Evolutionary conservation across 2,797 vertebrate species (phyloP).

Genomic region (Odontamblyopus lacepedii): DNA sequence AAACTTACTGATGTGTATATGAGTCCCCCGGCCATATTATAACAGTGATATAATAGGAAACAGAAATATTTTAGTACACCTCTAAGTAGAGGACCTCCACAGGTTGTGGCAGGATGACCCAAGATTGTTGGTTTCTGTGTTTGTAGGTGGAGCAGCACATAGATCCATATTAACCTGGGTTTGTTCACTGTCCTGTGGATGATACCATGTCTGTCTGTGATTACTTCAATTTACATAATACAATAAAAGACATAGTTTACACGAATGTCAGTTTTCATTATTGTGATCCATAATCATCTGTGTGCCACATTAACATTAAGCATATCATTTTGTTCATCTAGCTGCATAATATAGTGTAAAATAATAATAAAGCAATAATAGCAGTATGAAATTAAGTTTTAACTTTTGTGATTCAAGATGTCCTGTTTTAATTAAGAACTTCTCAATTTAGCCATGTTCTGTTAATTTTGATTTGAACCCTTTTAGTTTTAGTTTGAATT

Average conservation of each 20-base stretch:
- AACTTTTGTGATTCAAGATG: no score
- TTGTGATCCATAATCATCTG: background rate
- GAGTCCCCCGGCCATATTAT: background rate
- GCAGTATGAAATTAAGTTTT: no score
- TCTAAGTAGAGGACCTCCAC: constrained; percentile 67
- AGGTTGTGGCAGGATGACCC: constrained; percentile 23
- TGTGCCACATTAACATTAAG: background rate
- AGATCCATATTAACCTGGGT: constrained; percentile 41
- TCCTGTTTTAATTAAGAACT: no score
- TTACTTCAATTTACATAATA: constrained; percentile 37
- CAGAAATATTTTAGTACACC: constrained; percentile 25
- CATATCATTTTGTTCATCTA: no score
- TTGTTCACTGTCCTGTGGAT: constrained; percentile 50
- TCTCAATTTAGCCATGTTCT: no score
- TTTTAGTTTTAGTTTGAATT: no score
- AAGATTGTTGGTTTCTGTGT: constrained; percentile 5
- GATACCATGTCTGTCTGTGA: constrained; percentile 55
- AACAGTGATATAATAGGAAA: constrained; percentile 4
- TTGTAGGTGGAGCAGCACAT: constrained; percentile 38
- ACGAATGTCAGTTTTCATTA: constrained; percentile 25
- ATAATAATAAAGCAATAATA: no score
- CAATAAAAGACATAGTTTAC: constrained; percentile 57
- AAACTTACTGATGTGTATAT: background rate
- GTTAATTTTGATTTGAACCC: no score
- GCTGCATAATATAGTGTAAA: no score